These are phyloP conservation scores for Tryphoninae sp. DNA, from an alignment of 2,888 invertebrate species.

Conservation along the genomic window DNA sequence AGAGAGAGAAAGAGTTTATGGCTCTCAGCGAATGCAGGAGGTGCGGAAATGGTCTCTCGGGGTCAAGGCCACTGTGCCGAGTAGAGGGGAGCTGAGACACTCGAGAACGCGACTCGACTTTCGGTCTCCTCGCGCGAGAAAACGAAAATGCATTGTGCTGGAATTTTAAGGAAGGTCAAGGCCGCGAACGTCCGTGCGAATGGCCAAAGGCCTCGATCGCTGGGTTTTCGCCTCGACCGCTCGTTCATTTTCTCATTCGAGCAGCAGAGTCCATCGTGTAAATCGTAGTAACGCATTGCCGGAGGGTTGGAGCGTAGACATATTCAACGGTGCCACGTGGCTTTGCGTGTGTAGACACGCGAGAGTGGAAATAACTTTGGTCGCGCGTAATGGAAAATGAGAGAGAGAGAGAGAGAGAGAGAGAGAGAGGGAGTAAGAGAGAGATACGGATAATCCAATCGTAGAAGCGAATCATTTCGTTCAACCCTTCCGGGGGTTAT, in stretches of 20 bases:
- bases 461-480: slow-evolving; percentile 6
- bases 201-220: not conserved
- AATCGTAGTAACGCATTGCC: no score
- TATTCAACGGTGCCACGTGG: no score
- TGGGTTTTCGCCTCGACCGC: no score
- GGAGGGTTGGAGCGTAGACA: no score
- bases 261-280: no score
- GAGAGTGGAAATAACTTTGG: no score
- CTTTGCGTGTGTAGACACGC: no score
- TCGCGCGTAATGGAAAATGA: no score
- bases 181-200: not conserved
- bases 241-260: no score
- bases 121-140: slow-evolving; percentile 10
- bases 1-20: slow-evolving; percentile 49
- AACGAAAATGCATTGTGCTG: slow-evolving; percentile 2
- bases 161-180: slow-evolving; percentile 35
- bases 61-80: slow-evolving; percentile 55
- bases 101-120: slow-evolving; percentile 2
- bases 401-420: no score
- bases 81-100: slow-evolving; percentile 7
- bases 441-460: slow-evolving; percentile 14
- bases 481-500: slow-evolving; percentile 7
- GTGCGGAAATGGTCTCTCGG: slow-evolving; percentile 53
- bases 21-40: slow-evolving; percentile 45
- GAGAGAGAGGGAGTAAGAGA: not conserved